Conservation (phyloP, 2,888 invertebrate species). For the Pseudoips prasinana region DNA sequence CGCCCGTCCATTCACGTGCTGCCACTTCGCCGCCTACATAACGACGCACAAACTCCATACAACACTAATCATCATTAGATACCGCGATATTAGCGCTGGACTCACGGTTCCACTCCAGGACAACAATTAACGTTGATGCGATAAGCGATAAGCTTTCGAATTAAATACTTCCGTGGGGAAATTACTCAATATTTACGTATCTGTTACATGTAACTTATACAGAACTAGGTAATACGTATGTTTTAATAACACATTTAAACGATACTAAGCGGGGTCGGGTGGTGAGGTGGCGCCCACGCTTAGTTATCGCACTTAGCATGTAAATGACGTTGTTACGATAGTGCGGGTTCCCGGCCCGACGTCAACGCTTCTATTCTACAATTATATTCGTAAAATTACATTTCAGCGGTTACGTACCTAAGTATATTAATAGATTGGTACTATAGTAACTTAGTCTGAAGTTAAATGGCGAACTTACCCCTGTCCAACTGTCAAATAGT, state of each 20-base stretch:
- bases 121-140: conserved; percentile 43
- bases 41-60: conserved; percentile 47
- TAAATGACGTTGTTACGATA: conserved; percentile 61
- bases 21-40: conserved; percentile 71
- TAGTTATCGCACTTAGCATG: conserved; percentile 69
- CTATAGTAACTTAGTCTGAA: no score
- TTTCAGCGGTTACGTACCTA: no score
- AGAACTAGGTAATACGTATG: no score
- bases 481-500: no score
- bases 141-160: conserved; percentile 8
- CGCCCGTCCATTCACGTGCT: conserved; percentile 68
- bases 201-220: no score
- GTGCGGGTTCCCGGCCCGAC: conserved; percentile 24
- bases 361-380: conserved; percentile 23
- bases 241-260: neutral
- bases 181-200: no score
- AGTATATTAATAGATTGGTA: no score
- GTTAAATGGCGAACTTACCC: no score
- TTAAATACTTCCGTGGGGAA: no score
- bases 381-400: no score
- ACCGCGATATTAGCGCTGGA: conserved; percentile 65
- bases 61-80: conserved; percentile 72
- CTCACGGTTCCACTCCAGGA: conserved; percentile 50
- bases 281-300: conserved; percentile 52
- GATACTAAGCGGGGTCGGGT: conserved; percentile 20